Percentiles rank a stretch among this genome's conserved stretches.
Conservation (phyloP, 2,888 invertebrate genomes). For the Hemicrepidius hirtus region DNA sequence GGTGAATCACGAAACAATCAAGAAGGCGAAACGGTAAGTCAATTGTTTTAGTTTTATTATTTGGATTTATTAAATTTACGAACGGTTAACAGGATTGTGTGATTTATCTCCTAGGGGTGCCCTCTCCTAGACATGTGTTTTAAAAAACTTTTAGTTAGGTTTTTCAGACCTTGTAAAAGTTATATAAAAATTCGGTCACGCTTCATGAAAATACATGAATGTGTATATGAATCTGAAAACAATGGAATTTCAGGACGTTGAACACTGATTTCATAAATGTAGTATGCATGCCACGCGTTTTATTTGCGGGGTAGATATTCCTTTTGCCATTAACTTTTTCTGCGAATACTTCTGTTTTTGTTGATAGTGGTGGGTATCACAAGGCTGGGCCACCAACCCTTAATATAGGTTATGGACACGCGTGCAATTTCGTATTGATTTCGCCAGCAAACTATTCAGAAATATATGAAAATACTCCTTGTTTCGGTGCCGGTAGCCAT, state of each 20-base stretch:
- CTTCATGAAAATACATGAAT: constrained; percentile 4
- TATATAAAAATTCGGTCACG: neutral
- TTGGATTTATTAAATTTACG: too few relatives aligned
- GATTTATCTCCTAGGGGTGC: too few relatives aligned
- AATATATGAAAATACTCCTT: neutral
- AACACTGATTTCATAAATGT: constrained; percentile 17
- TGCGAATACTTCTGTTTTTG: constrained; percentile 14
- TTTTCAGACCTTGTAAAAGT: neutral
- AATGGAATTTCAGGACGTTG: constrained; percentile 10
- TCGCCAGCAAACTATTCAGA: neutral
- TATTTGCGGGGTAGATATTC: neutral
- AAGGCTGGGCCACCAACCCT: neutral
- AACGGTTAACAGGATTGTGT: too few relatives aligned
- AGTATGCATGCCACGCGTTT: constrained; percentile 12
- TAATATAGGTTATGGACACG: neutral
- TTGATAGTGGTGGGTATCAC: neutral
- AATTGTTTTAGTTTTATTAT: neutral
- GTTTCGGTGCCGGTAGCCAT: neutral
- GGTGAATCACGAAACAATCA: constrained; percentile 33
- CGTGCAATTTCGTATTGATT: constrained; percentile 4
- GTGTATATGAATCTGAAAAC: neutral
- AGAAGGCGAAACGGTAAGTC: constrained; percentile 42
- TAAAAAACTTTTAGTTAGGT: too few relatives aligned
- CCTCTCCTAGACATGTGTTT: too few relatives aligned
- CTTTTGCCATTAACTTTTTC: constrained; percentile 1